Conservation (phyloP, 2,797 vertebrate genomes). For the Alauda arvensis region DNA sequence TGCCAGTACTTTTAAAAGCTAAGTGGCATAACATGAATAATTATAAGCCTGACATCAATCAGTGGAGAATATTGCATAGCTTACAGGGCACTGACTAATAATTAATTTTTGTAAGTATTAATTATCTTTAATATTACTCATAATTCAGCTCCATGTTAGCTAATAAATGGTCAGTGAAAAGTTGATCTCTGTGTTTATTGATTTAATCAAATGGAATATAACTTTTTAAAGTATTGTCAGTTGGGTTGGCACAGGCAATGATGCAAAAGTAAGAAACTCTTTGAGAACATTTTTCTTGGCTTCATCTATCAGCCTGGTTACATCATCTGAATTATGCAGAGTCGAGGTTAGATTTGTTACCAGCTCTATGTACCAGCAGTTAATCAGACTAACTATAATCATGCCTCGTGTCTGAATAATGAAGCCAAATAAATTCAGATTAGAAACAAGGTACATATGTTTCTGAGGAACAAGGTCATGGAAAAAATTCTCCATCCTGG, state of each 20-base stretch:
- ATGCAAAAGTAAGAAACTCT: neutral
- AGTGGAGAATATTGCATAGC: neutral
- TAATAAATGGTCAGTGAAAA: neutral
- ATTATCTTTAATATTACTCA: neutral
- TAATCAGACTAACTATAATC: conserved; percentile 8
- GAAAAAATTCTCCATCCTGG: neutral
- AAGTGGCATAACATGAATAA: conserved; percentile 9
- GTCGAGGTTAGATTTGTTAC: neutral
- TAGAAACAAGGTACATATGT: conserved; percentile 25
- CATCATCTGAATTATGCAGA: conserved; percentile 11
- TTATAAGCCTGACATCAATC: conserved; percentile 13
- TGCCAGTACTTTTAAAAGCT: conserved; percentile 15
- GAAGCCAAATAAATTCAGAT: conserved; percentile 18
- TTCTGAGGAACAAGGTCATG: neutral
- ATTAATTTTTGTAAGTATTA: conserved; percentile 2
- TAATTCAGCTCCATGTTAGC: neutral
- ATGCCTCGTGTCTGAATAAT: neutral
- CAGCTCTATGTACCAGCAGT: conserved; percentile 11
- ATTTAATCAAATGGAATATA: neutral
- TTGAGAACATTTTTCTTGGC: neutral
- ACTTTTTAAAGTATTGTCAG: neutral
- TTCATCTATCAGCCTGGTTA: neutral
- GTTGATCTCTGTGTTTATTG: neutral
- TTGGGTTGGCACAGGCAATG: neutral
- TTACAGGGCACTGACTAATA: neutral